Evolutionary conservation across 2,113 vertebrate genomes (phyloP).

Genomic region (Morone chrysops): DNA sequence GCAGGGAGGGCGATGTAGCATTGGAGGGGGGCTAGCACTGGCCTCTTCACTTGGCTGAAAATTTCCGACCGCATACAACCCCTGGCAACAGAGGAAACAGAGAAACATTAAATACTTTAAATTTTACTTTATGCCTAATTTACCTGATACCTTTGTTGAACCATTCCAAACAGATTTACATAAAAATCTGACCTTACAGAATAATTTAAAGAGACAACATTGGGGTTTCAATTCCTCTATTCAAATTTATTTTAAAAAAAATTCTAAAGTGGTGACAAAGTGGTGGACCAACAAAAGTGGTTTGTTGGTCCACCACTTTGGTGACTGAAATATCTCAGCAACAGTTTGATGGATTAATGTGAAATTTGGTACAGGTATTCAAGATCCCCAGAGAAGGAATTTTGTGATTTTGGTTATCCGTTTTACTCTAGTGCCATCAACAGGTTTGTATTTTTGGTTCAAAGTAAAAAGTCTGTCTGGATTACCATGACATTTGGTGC

Average conservation of each 20-base stretch:
- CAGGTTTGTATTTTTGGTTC: not conserved
- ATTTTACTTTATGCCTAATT: not conserved
- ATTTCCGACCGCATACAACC: constrained; percentile 95
- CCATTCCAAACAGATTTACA: not conserved
- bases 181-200: not conserved
- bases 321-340: not conserved
- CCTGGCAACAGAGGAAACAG: constrained; percentile 82
- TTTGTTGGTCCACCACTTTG: not conserved
- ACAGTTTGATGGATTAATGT: not conserved
- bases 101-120: not conserved
- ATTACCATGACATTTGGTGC: not conserved
- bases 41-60: constrained; percentile 92
- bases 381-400: not conserved
- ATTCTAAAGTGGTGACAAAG: too few species aligned
- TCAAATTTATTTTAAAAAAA: not conserved
- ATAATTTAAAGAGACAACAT: not conserved
- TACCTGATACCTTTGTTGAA: not conserved
- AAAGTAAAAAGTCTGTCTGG: not conserved
- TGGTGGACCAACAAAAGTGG: too few species aligned
- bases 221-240: not conserved
- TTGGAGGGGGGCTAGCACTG: constrained; percentile 62
- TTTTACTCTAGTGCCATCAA: too few species aligned
- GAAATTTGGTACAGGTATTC: not conserved
- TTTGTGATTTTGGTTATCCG: not conserved
- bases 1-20: constrained; percentile 84